Conservation (phyloP, 1,140 invertebrate genomes). For the Glomeris maerens region DNA sequence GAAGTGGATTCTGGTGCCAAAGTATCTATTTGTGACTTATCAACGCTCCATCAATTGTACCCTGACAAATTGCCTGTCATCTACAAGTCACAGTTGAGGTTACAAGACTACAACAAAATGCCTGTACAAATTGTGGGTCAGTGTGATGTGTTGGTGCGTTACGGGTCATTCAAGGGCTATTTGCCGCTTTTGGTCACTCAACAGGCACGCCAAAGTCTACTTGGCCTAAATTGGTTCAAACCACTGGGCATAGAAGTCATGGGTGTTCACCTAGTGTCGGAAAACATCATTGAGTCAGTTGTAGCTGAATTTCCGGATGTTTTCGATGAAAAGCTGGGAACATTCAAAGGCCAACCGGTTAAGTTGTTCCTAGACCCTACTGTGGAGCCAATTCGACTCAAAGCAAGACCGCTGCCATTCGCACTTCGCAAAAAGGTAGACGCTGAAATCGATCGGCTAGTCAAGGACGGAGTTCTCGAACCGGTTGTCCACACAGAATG, state of each 20-base stretch:
- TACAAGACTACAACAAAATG: too few species aligned
- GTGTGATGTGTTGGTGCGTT: too few species aligned
- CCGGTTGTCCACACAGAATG: conserved; percentile 24
- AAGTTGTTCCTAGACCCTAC: conserved; percentile 14
- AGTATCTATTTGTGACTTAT: too few species aligned
- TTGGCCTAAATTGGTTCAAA: neutral
- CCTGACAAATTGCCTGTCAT: too few species aligned
- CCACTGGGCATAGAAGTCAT: neutral
- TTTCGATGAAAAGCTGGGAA: neutral
- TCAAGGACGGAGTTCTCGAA: conserved; percentile 17
- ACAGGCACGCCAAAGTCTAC: neutral
- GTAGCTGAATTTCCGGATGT: too few species aligned
- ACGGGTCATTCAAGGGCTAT: conserved; percentile 12
- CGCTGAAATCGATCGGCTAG: conserved; percentile 21
- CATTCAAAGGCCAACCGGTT: neutral
- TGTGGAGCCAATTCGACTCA: conserved; percentile 13
- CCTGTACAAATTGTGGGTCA: too few species aligned
- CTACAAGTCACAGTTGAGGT: too few species aligned
- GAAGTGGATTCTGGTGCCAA: too few species aligned
- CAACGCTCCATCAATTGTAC: too few species aligned
- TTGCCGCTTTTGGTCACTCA: neutral
- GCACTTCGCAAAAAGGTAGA: conserved; percentile 20
- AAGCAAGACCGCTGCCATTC: conserved; percentile 21
- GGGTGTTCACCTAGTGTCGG: too few species aligned
- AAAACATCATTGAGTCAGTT: too few species aligned